Evolutionary conservation across 2,797 vertebrate species (phyloP).

Genomic region (Salmo trutta): DNA sequence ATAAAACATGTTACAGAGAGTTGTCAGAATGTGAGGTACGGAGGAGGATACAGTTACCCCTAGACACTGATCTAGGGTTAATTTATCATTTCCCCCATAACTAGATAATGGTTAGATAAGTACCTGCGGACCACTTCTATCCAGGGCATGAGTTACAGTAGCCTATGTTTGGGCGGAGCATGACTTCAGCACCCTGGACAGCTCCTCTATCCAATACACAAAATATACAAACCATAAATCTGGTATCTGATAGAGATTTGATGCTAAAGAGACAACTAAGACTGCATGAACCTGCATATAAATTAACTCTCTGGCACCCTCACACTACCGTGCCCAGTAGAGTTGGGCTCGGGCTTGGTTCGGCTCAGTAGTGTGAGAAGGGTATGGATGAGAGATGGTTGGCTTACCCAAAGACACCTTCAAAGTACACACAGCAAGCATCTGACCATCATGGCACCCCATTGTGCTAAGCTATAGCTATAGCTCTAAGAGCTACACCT

Average conservation of each 20-base stretch:
- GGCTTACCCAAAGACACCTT: neutral
- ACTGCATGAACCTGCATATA: neutral
- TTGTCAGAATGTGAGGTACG: too few species aligned
- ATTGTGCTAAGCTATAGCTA: neutral
- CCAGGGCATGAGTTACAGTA: neutral
- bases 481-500: neutral
- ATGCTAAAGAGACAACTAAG: neutral
- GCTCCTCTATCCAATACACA: slow-evolving; percentile 23
- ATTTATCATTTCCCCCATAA: neutral
- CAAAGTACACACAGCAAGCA: neutral
- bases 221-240: neutral
- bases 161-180: neutral
- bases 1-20: too few species aligned
- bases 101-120: neutral
- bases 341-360: slow-evolving; percentile 3
- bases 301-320: neutral
- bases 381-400: slow-evolving; percentile 5
- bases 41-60: too few species aligned
- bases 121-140: neutral
- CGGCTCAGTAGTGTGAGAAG: slow-evolving; percentile 26
- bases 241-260: slow-evolving; percentile 1
- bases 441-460: neutral
- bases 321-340: too few species aligned
- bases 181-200: slow-evolving; percentile 40
- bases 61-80: too few species aligned